Conservation (phyloP, 2,888 invertebrate genomes). For the Drosophila austrosaltans region DNA sequence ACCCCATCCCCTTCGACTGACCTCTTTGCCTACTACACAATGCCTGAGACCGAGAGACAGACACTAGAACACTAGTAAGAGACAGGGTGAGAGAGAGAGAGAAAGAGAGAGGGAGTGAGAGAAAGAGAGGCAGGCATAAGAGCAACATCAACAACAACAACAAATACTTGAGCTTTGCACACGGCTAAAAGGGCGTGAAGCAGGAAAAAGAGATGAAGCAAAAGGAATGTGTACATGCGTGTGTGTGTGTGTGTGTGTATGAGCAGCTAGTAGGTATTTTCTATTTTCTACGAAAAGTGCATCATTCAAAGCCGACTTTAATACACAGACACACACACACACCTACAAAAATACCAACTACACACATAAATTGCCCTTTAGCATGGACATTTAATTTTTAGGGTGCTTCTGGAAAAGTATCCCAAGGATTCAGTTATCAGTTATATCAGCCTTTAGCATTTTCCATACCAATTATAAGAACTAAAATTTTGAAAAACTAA, state of each 20-base stretch:
- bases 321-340: neutral
- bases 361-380: neutral
- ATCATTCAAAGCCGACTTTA: conserved; percentile 8
- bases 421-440: no score
- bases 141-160: conserved; percentile 17
- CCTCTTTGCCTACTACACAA: conserved; percentile 10
- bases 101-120: neutral
- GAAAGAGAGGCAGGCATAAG: conserved; percentile 10
- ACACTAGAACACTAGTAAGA: neutral
- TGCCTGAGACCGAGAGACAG: conserved; percentile 15
- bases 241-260: neutral
- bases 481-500: no score
- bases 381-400: neutral
- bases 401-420: no score
- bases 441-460: no score
- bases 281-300: conserved; percentile 11
- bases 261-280: conserved; percentile 7
- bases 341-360: neutral
- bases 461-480: no score
- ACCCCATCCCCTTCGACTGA: neutral
- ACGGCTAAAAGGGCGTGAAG: conserved; percentile 12
- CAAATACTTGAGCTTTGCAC: conserved; percentile 20
- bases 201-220: neutral
- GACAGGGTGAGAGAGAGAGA: neutral
- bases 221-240: neutral